Conservation (phyloP, 2,113 vertebrate genomes). For the Mormoops blainvillei region DNA sequence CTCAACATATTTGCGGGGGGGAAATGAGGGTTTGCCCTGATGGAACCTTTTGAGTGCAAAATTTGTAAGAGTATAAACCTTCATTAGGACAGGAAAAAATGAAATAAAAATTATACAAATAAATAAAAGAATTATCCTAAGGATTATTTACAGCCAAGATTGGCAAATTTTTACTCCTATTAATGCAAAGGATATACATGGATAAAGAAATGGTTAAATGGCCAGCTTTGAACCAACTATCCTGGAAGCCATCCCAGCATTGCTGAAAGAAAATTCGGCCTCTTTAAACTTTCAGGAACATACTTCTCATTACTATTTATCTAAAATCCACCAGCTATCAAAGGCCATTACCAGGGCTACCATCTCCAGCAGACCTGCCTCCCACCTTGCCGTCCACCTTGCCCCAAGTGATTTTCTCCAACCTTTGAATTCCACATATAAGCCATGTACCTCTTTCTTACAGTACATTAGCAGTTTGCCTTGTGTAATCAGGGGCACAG, state of each 20-base stretch:
- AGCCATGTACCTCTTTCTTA: background rate
- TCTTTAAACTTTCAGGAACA: background rate
- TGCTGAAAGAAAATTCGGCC: background rate
- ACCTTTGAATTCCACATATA: background rate
- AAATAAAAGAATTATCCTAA: background rate
- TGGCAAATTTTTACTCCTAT: background rate
- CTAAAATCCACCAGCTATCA: background rate
- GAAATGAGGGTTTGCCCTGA: background rate
- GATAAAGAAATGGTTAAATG: background rate
- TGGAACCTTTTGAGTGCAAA: constrained; percentile 1
- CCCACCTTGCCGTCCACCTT: background rate
- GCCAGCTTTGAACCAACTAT: background rate
- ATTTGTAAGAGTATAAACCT: background rate
- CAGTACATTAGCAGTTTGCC: background rate
- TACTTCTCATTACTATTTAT: background rate
- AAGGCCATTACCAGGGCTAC: background rate
- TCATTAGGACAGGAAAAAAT: constrained; percentile 9
- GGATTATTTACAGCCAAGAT: background rate
- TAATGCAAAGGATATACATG: background rate
- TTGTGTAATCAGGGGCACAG: background rate
- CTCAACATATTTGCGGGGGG: background rate
- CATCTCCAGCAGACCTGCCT: background rate
- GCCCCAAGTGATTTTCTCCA: background rate
- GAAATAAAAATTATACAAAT: constrained; percentile 11
- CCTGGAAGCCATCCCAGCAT: background rate